phyloP scores from a whole-genome alignment of 2,113 vertebrate species.

The Plotosus lineatus region DNA sequence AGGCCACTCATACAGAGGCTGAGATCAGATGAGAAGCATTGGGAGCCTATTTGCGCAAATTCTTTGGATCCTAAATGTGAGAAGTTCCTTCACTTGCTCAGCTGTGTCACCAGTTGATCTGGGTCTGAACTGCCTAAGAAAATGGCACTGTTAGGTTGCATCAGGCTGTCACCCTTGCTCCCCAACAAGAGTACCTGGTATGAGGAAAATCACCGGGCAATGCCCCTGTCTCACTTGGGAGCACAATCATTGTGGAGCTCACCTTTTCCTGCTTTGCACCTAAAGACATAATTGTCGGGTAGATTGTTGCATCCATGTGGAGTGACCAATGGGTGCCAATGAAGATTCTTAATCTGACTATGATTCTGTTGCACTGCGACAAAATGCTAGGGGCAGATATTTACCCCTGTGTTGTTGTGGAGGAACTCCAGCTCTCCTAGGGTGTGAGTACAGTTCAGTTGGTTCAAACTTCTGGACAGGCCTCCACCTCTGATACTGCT shows the following conservation, averaged over 20 bases:
- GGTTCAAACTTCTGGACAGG: no score
- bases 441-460: not conserved
- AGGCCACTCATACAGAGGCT: slow-evolving; percentile 37
- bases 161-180: slow-evolving; percentile 37
- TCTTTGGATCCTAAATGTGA: slow-evolving; percentile 10
- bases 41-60: not conserved
- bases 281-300: slow-evolving; percentile 6
- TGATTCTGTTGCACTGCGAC: slow-evolving; percentile 44
- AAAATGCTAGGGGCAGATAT: slow-evolving; percentile 53
- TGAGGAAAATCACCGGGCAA: slow-evolving; percentile 30
- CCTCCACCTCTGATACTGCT: no score
- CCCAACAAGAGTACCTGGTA: slow-evolving; percentile 40
- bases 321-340: slow-evolving; percentile 50
- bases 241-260: slow-evolving; percentile 23
- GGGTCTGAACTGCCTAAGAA: not conserved
- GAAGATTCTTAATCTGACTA: slow-evolving; percentile 21
- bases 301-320: slow-evolving; percentile 38
- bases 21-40: slow-evolving; percentile 36
- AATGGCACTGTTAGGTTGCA: slow-evolving; percentile 13
- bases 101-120: slow-evolving; percentile 16
- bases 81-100: slow-evolving; percentile 34
- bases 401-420: slow-evolving; percentile 19
- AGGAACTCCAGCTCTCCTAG: slow-evolving; percentile 42
- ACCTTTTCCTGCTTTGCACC: not conserved
- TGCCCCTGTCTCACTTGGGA: slow-evolving; percentile 6